Conservation (phyloP, 2,888 invertebrate species). For the Drosophila borborema region DNA sequence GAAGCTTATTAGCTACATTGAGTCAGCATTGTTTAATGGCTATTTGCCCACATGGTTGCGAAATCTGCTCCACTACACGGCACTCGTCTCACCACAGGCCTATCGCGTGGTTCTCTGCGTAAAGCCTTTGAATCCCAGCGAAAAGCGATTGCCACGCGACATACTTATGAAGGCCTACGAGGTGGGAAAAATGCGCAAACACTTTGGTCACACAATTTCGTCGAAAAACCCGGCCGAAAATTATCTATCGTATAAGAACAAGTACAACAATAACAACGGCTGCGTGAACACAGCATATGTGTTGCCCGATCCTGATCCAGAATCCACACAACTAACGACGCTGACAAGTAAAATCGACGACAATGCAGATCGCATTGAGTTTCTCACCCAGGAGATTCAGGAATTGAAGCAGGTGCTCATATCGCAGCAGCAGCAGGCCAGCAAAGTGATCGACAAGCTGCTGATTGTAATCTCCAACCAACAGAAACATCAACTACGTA, state of each 20-base stretch:
- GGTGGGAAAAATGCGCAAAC: slow-evolving; percentile 91
- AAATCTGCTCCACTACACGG: slow-evolving; percentile 91
- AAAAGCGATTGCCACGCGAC: slow-evolving; percentile 91
- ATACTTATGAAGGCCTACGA: slow-evolving; percentile 93
- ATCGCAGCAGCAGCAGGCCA: slow-evolving; percentile 85
- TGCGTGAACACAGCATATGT: slow-evolving; percentile 83
- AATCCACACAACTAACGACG: slow-evolving; percentile 86
- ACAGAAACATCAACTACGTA: slow-evolving; percentile 85
- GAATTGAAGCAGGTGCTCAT: slow-evolving; percentile 88
- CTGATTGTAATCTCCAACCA: slow-evolving; percentile 85
- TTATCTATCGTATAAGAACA: slow-evolving; percentile 88
- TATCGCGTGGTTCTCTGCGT: slow-evolving; percentile 93
- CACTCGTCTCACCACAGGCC: slow-evolving; percentile 92
- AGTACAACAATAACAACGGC: slow-evolving; percentile 88
- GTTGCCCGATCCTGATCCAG: slow-evolving; percentile 86
- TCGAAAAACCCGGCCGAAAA: slow-evolving; percentile 88
- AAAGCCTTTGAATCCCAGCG: slow-evolving; percentile 93
- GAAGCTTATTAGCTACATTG: slow-evolving; percentile 94
- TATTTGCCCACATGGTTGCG: slow-evolving; percentile 91
- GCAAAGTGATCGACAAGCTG: slow-evolving; percentile 85
- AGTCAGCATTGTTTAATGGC: slow-evolving; percentile 92
- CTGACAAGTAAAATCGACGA: slow-evolving; percentile 89
- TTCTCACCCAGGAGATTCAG: slow-evolving; percentile 89
- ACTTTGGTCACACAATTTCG: slow-evolving; percentile 89
- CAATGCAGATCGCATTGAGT: slow-evolving; percentile 89